These are phyloP conservation scores for Galaxea fascicularis DNA, from an alignment of 92 coral and sea anemone species.

Conservation along the genomic window DNA sequence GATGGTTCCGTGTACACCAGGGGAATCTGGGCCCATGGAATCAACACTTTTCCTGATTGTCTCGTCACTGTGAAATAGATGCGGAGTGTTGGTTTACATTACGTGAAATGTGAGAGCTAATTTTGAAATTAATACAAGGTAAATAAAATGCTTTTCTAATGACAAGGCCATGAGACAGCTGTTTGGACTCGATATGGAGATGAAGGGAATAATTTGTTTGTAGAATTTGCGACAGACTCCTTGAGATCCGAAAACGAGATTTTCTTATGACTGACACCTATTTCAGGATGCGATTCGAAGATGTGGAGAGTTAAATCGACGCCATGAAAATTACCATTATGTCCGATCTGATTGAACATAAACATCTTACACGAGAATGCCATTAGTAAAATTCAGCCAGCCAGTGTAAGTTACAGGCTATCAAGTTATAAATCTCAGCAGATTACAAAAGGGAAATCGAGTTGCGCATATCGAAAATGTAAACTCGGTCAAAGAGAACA, in stretches of 20 bases:
- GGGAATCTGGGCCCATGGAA: constrained; percentile 42
- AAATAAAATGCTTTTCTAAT: constrained; percentile 52
- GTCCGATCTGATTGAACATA: too few species aligned
- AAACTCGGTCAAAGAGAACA: not conserved
- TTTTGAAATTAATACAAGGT: constrained; percentile 43
- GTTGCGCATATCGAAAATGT: not conserved
- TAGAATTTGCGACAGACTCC: not conserved
- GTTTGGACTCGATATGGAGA: constrained; percentile 33
- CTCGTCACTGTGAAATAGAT: constrained; percentile 46
- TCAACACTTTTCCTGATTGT: constrained; percentile 41
- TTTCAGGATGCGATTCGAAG: too few species aligned
- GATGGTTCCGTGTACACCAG: constrained; percentile 20
- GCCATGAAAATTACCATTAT: not conserved
- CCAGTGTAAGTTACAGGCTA: not conserved
- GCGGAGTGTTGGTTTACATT: constrained; percentile 53
- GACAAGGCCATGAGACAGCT: constrained; percentile 60
- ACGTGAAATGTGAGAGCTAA: constrained; percentile 50
- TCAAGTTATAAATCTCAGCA: constrained; percentile 15
- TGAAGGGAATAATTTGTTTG: not conserved
- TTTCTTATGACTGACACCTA: too few species aligned
- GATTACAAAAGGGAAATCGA: not conserved
- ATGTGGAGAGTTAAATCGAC: not conserved
- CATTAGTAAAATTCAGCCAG: not conserved
- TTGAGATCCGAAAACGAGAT: not conserved
- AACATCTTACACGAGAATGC: not conserved